Evolutionary conservation across 2,113 vertebrate species (phyloP), one percentile per base, ranked within the genome.

Genomic region (Oryzias javanicus): DNA sequence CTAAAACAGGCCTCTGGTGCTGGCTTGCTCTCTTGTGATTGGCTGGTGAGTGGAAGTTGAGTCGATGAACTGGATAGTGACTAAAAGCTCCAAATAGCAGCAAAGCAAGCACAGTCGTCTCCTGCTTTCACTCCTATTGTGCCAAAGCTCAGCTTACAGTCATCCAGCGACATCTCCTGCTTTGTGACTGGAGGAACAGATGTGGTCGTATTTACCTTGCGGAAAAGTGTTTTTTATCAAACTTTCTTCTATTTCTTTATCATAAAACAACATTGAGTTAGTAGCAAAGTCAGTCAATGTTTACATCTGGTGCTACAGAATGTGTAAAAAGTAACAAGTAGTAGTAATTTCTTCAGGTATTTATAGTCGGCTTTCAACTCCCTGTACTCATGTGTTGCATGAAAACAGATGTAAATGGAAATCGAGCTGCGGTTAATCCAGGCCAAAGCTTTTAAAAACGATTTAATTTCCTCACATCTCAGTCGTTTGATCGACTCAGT

Each of bases 41-140:
- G 71, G 82, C 67, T 77, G 74, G 58, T 57, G 24, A 67, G 45
- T 29, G 61, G 69, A 79, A 83, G 81, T 79, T 74, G 88, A 88
- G 89, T 86, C 77, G 63, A 69, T 90, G 86, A 83, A 85, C 72
- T 82, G 83, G 70, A 88, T 78, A 55, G 81, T 62, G 85, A 89
- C 80, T 81, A 85, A 81, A 82, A 89, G 80, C 80, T 64, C 53
- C 74, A 82, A 83, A 86, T 81, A 80, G 76, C 72, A 85, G 70
- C 74, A 48, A 75, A 74, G 80, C 74, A 79, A 75, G 70, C 22
- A 56, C 71, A 74, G 66, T 80, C 75, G 76, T 63, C 49, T 53
- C 40, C 47, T 35, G 16, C 24, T 45, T 60, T 80, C 60, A 13
- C 61, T 55, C 22, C 48, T 25, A 4, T 55, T 69, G 50, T 64